Conservation (phyloP, 2,888 invertebrate genomes). For the Adineta ricciae region DNA sequence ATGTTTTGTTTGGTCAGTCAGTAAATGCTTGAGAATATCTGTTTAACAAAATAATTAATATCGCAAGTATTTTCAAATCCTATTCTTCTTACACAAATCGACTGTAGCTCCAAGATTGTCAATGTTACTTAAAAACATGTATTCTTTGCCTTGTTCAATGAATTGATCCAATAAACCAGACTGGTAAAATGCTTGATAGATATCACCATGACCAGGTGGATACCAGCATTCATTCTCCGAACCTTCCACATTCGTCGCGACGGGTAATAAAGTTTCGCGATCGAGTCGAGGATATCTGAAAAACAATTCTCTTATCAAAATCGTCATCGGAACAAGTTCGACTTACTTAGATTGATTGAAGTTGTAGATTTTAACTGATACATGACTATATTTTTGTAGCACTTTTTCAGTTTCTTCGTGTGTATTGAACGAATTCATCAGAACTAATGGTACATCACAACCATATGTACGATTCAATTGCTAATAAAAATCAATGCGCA, state of each 20-base stretch:
- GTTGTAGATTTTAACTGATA: constrained; percentile 78
- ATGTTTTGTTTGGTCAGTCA: constrained; percentile 47
- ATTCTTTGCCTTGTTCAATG: constrained; percentile 72
- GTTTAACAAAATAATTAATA: neutral
- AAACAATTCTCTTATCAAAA: neutral
- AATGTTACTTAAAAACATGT: constrained; percentile 95
- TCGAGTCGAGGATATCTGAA: constrained; percentile 75
- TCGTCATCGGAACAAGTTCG: neutral
- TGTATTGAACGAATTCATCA: constrained; percentile 99
- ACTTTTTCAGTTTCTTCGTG: constrained; percentile 91
- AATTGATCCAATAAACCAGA: constrained; percentile 74
- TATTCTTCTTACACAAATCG: constrained; percentile 70
- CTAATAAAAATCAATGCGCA: constrained; percentile 54
- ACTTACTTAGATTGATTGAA: constrained; percentile 82
- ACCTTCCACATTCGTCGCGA: constrained; percentile 62
- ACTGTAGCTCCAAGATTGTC: constrained; percentile 98
- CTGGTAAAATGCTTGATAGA: constrained; percentile 83
- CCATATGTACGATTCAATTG: constrained; percentile 77
- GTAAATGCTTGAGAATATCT: neutral
- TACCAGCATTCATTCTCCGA: constrained; percentile 62
- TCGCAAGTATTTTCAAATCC: constrained; percentile 24
- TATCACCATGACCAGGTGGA: constrained; percentile 96
- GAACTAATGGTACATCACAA: constrained; percentile 84
- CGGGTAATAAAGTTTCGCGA: constrained; percentile 81
- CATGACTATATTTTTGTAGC: constrained; percentile 76